Base-by-base conservation (phyloP, 2,888 invertebrate genomes). In the Phorcus lineatus region DNA sequence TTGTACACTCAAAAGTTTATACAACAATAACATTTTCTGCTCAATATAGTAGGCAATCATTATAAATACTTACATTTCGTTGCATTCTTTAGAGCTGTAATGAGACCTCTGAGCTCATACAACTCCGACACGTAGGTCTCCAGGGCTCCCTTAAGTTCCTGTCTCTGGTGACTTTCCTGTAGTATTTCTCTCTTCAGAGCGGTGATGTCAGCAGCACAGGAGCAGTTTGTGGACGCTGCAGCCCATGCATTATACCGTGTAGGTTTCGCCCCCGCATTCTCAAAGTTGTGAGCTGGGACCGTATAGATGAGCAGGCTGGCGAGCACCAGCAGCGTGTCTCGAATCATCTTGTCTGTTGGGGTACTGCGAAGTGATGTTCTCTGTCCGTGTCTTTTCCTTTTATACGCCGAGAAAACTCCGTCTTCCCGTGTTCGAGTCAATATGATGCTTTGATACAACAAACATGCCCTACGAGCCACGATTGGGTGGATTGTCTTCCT, bases 61-160 rank as follows among this genome's bases (percentile, higher is more conserved):
- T 36, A 4, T 19, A n/a, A 57, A 57, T 17, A 19, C 74, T 74
- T 74, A 74, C 62, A 31, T 54, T 67, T 77, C 22, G 78, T 70
- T 31, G 31, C 74, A 75, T 80, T 80, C 54, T 66, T 78, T n/a
- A 82, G 40, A 28, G 75, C 40, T 19, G 22, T 36, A 7, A 84
- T 75, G 22, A 81, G 24, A n/a, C 77, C 77, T 52, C 76, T 78
- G 19, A 85, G 79, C 17, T 83, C 84, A 53, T 80, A 77, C 74
- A 85, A 78, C 78, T 84, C 84, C 0, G 83, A 78, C 0, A 84
- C 82, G 70, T 83, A 83, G 0, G 83, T 82, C 57, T 85, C 85
- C 78, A 85, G 54, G 16, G 83, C 77, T 0, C 82, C 78, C 28
- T 81, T 82, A 57, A 85, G 82, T 36, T 81, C 83, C 57, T 74